A percentile compares a stretch with the other conserved stretches of the same genome.
Evolutionary conservation across 92 coral and sea anemone species (phyloP).

Genomic region (Umimayanthus kanabou): DNA sequence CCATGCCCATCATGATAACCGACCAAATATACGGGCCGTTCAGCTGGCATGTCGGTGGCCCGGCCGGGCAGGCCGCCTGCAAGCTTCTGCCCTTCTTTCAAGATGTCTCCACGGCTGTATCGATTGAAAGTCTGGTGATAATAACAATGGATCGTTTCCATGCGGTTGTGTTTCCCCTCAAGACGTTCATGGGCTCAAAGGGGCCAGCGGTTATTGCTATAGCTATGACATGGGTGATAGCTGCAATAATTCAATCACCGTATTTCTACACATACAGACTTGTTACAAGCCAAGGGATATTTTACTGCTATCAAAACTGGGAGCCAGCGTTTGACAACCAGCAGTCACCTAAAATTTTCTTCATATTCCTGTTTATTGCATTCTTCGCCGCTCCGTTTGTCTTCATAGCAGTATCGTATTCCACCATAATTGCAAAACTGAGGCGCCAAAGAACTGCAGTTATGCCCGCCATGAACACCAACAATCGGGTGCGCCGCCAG

Average conservation of each 20-base stretch:
- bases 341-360: slow-evolving; percentile 14
- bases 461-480: not conserved
- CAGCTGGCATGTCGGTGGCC: slow-evolving; percentile 14
- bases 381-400: slow-evolving; percentile 50
- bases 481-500: slow-evolving; percentile 10
- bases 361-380: slow-evolving; percentile 32
- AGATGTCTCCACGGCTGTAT: slow-evolving; percentile 12
- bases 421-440: slow-evolving; percentile 45
- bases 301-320: slow-evolving; percentile 37
- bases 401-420: slow-evolving; percentile 43
- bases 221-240: slow-evolving; percentile 40
- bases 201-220: slow-evolving; percentile 21
- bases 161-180: slow-evolving; percentile 4
- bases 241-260: slow-evolving; percentile 25
- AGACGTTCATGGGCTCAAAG: slow-evolving; percentile 11
- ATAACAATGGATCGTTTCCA: not conserved
- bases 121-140: slow-evolving; percentile 11
- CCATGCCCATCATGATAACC: slow-evolving; percentile 3
- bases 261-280: slow-evolving; percentile 37
- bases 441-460: slow-evolving; percentile 51
- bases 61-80: slow-evolving; percentile 1
- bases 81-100: slow-evolving; percentile 7
- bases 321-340: slow-evolving; percentile 38
- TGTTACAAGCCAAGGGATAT: not conserved
- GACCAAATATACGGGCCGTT: slow-evolving; percentile 3